Evolutionary conservation across 2,888 invertebrate genomes (phyloP).

Genomic region (Yponomeuta evonymella): DNA sequence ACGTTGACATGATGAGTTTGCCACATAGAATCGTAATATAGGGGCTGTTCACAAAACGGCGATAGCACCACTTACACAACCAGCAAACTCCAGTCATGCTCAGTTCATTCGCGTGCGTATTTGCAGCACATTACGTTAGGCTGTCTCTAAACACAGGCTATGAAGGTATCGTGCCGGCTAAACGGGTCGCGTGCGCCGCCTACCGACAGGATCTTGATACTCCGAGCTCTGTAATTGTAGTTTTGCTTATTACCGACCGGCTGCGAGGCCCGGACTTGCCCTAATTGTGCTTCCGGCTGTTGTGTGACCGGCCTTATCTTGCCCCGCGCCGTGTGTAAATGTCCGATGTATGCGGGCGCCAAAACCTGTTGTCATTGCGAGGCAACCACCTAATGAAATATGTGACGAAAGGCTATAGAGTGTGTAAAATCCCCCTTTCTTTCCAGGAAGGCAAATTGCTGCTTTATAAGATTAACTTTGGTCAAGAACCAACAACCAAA

Average conservation of each 20-base stretch:
- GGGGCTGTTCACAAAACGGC: too few relatives aligned
- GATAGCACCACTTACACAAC: too few relatives aligned
- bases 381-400: background rate
- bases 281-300: slow-evolving; percentile 16
- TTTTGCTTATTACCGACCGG: slow-evolving; percentile 46
- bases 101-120: background rate
- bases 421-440: too few relatives aligned
- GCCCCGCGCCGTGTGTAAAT: background rate
- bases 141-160: slow-evolving; percentile 1
- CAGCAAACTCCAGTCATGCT: background rate
- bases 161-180: slow-evolving; percentile 48
- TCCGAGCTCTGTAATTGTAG: slow-evolving; percentile 58
- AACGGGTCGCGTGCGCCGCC: slow-evolving; percentile 52
- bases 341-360: background rate
- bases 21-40: too few relatives aligned
- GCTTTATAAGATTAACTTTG: too few relatives aligned
- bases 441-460: too few relatives aligned
- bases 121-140: background rate
- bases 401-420: too few relatives aligned
- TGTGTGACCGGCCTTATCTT: slow-evolving; percentile 12
- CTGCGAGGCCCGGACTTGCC: slow-evolving; percentile 11
- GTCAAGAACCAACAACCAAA: too few relatives aligned
- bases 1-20: too few relatives aligned
- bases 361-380: background rate
- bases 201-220: slow-evolving; percentile 36